phyloP scores from a whole-genome alignment of 1,140 invertebrate genomes.

The Orius insidiosus region DNA sequence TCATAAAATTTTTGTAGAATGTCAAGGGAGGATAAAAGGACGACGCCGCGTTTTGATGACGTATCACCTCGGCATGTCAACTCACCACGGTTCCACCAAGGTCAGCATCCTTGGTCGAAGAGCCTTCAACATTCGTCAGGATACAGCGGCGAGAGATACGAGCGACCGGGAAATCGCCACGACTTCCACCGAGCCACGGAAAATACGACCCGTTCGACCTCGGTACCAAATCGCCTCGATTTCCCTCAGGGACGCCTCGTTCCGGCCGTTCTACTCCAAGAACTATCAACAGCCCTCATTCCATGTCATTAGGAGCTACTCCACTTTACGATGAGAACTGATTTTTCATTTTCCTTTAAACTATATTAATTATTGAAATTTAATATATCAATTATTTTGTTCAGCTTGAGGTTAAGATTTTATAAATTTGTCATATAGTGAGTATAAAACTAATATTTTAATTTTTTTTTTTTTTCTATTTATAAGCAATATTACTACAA shows the following conservation, averaged over 20 bases:
- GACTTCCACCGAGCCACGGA: constrained; percentile 20
- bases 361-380: background rate
- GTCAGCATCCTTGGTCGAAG: too few relatives aligned
- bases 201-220: constrained; percentile 19
- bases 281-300: constrained; percentile 66
- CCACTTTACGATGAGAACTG: constrained; percentile 77
- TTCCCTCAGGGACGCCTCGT: constrained; percentile 25
- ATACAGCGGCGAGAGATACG: constrained; percentile 1
- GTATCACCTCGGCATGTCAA: too few relatives aligned
- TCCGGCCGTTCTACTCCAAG: constrained; percentile 55
- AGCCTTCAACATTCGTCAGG: too few relatives aligned
- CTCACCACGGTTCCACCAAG: too few relatives aligned
- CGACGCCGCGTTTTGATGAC: too few relatives aligned
- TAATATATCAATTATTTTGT: background rate
- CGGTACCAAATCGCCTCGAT: constrained; percentile 20
- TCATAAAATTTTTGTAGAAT: too few relatives aligned
- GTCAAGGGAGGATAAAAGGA: constrained; percentile 6
- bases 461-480: background rate
- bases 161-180: constrained; percentile 19
- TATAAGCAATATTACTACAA: constrained; percentile 4
- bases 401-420: background rate
- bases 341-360: background rate
- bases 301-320: constrained; percentile 74
- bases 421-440: background rate
- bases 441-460: background rate